These are phyloP conservation scores for Gymnoscopelus microlampas DNA, from an alignment of 2,797 vertebrate species.

Conservation along the genomic window DNA sequence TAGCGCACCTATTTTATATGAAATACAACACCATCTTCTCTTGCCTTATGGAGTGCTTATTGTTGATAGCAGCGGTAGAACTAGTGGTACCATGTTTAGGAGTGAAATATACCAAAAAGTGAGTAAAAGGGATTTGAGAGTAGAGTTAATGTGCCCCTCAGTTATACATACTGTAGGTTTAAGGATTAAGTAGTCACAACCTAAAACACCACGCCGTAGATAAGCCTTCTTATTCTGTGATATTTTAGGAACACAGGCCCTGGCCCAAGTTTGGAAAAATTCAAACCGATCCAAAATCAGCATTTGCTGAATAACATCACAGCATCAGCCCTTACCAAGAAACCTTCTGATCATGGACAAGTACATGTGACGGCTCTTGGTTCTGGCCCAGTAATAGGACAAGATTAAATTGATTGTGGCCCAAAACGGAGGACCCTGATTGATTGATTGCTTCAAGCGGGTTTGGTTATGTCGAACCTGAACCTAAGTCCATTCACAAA, in stretches of 20 bases:
- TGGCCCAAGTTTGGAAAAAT: background rate
- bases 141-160: background rate
- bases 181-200: no score
- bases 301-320: background rate
- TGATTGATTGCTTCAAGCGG: conserved; percentile 49
- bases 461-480: conserved; percentile 29
- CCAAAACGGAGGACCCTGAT: conserved; percentile 6
- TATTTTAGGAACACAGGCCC: background rate
- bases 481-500: conserved; percentile 11
- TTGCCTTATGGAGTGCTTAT: background rate
- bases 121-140: background rate
- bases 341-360: background rate
- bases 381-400: background rate
- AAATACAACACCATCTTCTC: background rate
- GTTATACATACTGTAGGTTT: no score
- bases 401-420: background rate
- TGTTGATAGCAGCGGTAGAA: background rate
- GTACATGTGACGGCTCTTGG: background rate
- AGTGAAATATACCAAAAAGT: background rate
- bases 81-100: background rate
- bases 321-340: background rate
- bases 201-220: background rate
- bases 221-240: background rate
- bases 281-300: background rate
- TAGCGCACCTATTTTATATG: conserved; percentile 1